Base-by-base conservation (phyloP, 2,113 vertebrate genomes). In the Tinamus guttatus region DNA sequence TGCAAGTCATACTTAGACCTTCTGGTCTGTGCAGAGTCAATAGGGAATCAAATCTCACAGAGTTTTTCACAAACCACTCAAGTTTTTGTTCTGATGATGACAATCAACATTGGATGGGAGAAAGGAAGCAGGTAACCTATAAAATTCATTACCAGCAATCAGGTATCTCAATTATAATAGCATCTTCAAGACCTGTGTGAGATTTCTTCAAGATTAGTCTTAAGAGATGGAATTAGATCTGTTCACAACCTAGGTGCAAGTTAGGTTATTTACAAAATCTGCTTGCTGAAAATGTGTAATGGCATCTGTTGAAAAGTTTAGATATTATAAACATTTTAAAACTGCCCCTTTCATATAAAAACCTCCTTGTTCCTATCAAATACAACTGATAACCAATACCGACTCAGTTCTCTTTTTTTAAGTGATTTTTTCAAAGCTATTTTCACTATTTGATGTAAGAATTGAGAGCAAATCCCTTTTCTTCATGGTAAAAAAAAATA, bases 101-200 rank as follows among this genome's bases (percentile, higher is more conserved):
- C 59, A n/a, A 81, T 13, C 27, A 41, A 6, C 27, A 81, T 2
- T 49, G n/a, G 43, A 77, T 17, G 6, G 59, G 30, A 91, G 18
- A 24, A 85, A 90, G 27, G 59, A 30, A 78, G 49, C 52, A 90
- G 9, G 16, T 34, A 36, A 8, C 52, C 25, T 41, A 58, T 27
- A 76, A 65, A 15, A 14, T 65, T 77, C 25, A 40, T 62, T 5
- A 58, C 24, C 40, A 74, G 43, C 20, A 62, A 21, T 30, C 36
- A 0, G 0, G 15, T 91, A 40, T 68, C 59, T 67, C 36, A 67
- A 27, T 32, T 15, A 85, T 9, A 4, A 38, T 21, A 21, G 59
- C 87, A 7, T 18, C 15, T n/a, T 56, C 9, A 27, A 32, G 2
- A 5, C 74, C 81, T 36, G 13, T 79, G 9, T 11, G 18, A 82